A percentile compares a stretch with the other conserved stretches of the same genome.
phyloP scores from a whole-genome alignment of 2,797 vertebrate species.

The Sarcophilus harrisii region DNA sequence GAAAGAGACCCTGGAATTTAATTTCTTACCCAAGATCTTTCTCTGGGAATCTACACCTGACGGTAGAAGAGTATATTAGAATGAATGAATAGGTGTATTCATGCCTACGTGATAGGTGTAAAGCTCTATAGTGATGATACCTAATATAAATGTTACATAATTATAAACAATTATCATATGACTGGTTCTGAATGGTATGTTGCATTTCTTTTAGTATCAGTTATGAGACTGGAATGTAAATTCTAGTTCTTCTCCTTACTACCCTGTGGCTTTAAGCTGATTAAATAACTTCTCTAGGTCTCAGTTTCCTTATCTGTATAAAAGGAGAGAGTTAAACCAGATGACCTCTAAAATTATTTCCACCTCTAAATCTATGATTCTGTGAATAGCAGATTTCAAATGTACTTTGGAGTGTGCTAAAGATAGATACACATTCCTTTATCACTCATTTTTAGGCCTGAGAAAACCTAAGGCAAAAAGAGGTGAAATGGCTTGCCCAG shows the following conservation, averaged over 20 bases:
- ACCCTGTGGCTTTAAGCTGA: not conserved
- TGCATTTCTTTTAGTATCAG: not conserved
- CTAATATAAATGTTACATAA: not conserved
- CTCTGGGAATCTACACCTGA: not conserved
- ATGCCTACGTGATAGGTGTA: not conserved
- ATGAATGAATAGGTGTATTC: not conserved
- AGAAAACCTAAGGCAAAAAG: not conserved
- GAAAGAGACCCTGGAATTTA: not conserved
- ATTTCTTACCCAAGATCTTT: not conserved
- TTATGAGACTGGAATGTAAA: not conserved
- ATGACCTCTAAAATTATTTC: not conserved
- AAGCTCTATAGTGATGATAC: not conserved
- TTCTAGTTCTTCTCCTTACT: not conserved
- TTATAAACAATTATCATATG: not conserved
- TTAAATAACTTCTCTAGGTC: not conserved
- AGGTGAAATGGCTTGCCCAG: slow-evolving; percentile 4
- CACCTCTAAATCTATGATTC: not conserved
- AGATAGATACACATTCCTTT: not conserved
- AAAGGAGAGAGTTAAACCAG: not conserved
- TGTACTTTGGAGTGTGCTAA: not conserved
- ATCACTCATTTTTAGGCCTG: slow-evolving; percentile 1
- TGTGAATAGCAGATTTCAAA: not conserved
- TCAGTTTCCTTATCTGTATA: not conserved
- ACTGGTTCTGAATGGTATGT: not conserved
- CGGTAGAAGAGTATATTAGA: not conserved